phyloP scores from a whole-genome alignment of 2,797 vertebrate genomes.

The Sebastes hubbsi region DNA sequence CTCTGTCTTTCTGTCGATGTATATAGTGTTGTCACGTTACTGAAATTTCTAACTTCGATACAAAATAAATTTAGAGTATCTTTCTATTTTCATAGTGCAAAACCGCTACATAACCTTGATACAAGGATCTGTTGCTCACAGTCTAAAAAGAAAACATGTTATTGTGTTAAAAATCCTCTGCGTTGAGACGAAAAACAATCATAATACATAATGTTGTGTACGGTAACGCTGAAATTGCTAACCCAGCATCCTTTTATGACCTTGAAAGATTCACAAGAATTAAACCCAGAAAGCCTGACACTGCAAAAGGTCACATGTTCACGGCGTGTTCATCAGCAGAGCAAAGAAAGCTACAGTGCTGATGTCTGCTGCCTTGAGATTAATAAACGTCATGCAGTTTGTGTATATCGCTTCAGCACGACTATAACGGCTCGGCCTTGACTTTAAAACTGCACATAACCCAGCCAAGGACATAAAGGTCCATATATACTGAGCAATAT shows the following conservation, averaged over 20 bases:
- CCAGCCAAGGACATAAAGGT: neutral
- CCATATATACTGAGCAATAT: neutral
- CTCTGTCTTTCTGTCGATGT: neutral
- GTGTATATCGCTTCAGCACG: slow-evolving; percentile 38
- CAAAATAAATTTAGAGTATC: neutral
- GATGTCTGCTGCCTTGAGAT: slow-evolving; percentile 47
- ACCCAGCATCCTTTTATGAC: slow-evolving; percentile 10
- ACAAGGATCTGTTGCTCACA: neutral
- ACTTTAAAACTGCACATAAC: slow-evolving; percentile 8
- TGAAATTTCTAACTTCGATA: too few species aligned
- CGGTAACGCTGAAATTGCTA: neutral
- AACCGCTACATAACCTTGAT: neutral
- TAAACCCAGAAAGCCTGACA: slow-evolving; percentile 47
- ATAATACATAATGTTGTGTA: neutral
- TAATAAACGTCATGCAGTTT: slow-evolving; percentile 35
- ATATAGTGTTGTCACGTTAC: too few species aligned
- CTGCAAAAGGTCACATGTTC: slow-evolving; percentile 60
- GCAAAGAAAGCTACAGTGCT: slow-evolving; percentile 13
- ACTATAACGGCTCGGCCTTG: slow-evolving; percentile 15
- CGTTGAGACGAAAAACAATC: neutral
- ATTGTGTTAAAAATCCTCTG: neutral
- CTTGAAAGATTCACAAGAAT: slow-evolving; percentile 25
- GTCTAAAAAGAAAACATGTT: neutral
- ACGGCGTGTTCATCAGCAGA: slow-evolving; percentile 28
- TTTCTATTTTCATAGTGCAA: neutral